Base-by-base conservation (phyloP, 2,797 vertebrate genomes). In the Crocidura indochinensis region DNA sequence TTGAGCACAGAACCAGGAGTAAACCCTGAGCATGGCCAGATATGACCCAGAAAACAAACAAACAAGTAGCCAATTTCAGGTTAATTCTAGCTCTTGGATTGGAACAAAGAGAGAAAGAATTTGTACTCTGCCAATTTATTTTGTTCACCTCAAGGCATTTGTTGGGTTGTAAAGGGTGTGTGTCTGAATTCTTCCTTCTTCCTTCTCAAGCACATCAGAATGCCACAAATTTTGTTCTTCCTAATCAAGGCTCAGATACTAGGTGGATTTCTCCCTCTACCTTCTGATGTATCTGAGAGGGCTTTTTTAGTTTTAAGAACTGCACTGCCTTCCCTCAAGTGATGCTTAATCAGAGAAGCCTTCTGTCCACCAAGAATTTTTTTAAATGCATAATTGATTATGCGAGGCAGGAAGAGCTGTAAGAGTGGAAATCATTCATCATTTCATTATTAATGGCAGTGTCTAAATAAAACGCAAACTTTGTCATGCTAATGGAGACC, bases 401-500 rank as follows among this genome's bases (percentile, higher is more conserved):
- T 96, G 88, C 94, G 95, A 96, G 97, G 97, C 97, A 97, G 96
- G 97, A 97, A 97, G 97, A 97, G 96, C 95, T 94, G 95, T 96
- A 96, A 96, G 96, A 97, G 97, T 97, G 97, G 97, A 97, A 97
- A 97, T 97, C 97, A 97, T 98, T 98, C 98, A 98, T 98, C 98
- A 98, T 98, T 99, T 98, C 98, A 99, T 99, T 99, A 99, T 99
- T 99, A 99, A 99, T 99, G 98, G 98, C 98, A 97, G 96, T 97
- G 98, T 98, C 98, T 98, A 98, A 98, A 98, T 99, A 99, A 99
- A 99, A 99, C 98, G 98, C 98, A 98, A 98, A 99, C 98, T 98
- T 98, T 98, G 98, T 99, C 98, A 98, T 98, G 98, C 98, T 98
- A 99, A 98, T 97, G 97, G 98, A 98, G 98, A 98, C 98, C 98